A percentile compares a stretch with the other conserved stretches of the same genome.
These are phyloP conservation scores for Busseola fusca DNA, from an alignment of 2,888 invertebrate genomes.

Conservation along the genomic window DNA sequence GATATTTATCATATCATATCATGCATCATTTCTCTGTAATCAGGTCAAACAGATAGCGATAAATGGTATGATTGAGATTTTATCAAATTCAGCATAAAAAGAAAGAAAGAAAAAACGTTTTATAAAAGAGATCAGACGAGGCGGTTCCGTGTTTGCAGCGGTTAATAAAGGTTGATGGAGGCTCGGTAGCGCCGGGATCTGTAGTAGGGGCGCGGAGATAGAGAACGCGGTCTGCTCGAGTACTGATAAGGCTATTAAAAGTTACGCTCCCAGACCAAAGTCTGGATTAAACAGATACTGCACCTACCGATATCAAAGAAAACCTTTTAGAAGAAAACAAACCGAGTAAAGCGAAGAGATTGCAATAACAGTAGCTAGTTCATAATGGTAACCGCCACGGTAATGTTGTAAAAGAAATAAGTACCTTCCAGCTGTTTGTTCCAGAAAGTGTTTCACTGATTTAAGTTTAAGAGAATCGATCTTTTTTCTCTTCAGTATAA, in stretches of 20 bases:
- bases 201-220: slow-evolving; percentile 72
- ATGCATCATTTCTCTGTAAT: background rate
- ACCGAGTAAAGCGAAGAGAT: slow-evolving; percentile 64
- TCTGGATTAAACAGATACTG: slow-evolving; percentile 79
- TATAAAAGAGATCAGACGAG: slow-evolving; percentile 62
- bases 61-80: slow-evolving; percentile 12
- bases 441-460: slow-evolving; percentile 64
- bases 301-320: slow-evolving; percentile 75
- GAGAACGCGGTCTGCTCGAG: slow-evolving; percentile 79
- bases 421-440: slow-evolving; percentile 59
- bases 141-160: slow-evolving; percentile 71
- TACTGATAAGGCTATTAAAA: slow-evolving; percentile 88
- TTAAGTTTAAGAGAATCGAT: slow-evolving; percentile 44
- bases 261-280: slow-evolving; percentile 82
- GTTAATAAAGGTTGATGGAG: slow-evolving; percentile 80
- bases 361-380: slow-evolving; percentile 68
- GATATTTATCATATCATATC: no score
- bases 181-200: slow-evolving; percentile 57
- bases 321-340: slow-evolving; percentile 70
- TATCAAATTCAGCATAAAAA: slow-evolving; percentile 34
- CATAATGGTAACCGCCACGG: slow-evolving; percentile 65
- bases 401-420: slow-evolving; percentile 68
- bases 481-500: background rate
- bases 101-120: no score
- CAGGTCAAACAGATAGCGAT: slow-evolving; percentile 7